phyloP scores from a whole-genome alignment of 2,888 invertebrate species.

The Xestoiulus laeticollis region DNA sequence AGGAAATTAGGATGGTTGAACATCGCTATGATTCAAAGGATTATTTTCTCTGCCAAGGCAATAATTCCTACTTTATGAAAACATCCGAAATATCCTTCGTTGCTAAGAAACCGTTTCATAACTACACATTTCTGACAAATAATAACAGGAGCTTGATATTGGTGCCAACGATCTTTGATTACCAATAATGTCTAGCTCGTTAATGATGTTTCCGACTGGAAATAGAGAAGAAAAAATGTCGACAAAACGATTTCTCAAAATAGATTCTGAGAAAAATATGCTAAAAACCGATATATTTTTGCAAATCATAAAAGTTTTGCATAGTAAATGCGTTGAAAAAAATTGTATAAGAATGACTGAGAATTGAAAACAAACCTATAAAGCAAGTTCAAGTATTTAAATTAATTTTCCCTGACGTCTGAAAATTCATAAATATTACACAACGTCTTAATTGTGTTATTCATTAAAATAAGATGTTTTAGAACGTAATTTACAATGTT shows the following conservation, averaged over 20 bases:
- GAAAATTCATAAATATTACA: too few species aligned
- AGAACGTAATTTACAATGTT: too few species aligned
- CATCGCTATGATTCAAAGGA: background rate
- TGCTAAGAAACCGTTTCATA: background rate
- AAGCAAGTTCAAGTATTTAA: too few species aligned
- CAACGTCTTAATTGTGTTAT: too few species aligned
- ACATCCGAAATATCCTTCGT: background rate
- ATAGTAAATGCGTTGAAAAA: too few species aligned
- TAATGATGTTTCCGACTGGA: slow-evolving; percentile 12
- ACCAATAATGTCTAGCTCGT: background rate
- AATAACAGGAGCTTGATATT: slow-evolving; percentile 14
- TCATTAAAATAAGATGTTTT: too few species aligned
- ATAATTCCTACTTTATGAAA: slow-evolving; percentile 36
- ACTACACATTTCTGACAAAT: background rate
- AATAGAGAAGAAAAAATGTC: background rate
- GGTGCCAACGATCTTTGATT: background rate
- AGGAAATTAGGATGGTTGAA: background rate
- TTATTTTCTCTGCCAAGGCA: background rate
- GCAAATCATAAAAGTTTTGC: too few species aligned
- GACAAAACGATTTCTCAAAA: background rate
- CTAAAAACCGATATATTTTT: too few species aligned
- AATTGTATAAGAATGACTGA: too few species aligned
- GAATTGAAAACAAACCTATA: too few species aligned
- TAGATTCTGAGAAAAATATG: background rate
- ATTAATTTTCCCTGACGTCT: too few species aligned